A percentile compares a stretch with the other conserved stretches of the same genome.
Evolutionary conservation across 2,888 invertebrate species (phyloP).

Genomic region (Sphaerophoria taeniata): DNA sequence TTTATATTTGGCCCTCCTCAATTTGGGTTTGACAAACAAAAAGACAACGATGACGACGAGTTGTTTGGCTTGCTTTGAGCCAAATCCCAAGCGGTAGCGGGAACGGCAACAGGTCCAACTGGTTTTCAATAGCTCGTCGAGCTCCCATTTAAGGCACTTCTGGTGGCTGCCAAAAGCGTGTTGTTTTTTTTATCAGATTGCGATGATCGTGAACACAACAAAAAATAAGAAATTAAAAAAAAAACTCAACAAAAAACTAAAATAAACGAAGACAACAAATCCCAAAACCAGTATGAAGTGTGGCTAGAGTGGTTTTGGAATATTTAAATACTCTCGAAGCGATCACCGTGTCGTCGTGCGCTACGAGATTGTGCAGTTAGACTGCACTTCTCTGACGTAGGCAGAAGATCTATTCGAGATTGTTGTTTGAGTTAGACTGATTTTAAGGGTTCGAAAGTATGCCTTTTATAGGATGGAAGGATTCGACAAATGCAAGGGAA

Average conservation of each 20-base stretch:
- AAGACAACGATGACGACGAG: constrained; percentile 17
- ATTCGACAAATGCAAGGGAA: neutral
- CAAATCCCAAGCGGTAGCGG: constrained; percentile 33
- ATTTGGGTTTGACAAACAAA: constrained; percentile 8
- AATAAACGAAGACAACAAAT: constrained; percentile 1
- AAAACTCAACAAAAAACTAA: constrained; percentile 23
- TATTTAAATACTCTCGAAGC: neutral
- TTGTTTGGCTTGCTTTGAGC: constrained; percentile 35
- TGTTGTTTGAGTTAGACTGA: constrained; percentile 70
- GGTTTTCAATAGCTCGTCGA: constrained; percentile 64
- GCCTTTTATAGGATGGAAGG: constrained; percentile 55
- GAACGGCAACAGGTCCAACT: constrained; percentile 71
- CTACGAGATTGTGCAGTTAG: constrained; percentile 55
- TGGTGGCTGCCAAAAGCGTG: constrained; percentile 74
- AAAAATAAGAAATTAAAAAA: constrained; percentile 6
- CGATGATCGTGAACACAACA: constrained; percentile 47
- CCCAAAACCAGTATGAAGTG: constrained; percentile 62
- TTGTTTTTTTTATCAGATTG: constrained; percentile 70
- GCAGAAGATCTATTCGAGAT: constrained; percentile 43
- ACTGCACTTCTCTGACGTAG: constrained; percentile 48
- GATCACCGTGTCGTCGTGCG: constrained; percentile 51
- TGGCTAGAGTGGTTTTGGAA: constrained; percentile 15
- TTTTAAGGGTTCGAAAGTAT: constrained; percentile 52
- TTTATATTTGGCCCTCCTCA: constrained; percentile 14
- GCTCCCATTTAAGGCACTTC: constrained; percentile 72